phyloP scores from a whole-genome alignment of 2,797 vertebrate species.

The Dermochelys coriacea region DNA sequence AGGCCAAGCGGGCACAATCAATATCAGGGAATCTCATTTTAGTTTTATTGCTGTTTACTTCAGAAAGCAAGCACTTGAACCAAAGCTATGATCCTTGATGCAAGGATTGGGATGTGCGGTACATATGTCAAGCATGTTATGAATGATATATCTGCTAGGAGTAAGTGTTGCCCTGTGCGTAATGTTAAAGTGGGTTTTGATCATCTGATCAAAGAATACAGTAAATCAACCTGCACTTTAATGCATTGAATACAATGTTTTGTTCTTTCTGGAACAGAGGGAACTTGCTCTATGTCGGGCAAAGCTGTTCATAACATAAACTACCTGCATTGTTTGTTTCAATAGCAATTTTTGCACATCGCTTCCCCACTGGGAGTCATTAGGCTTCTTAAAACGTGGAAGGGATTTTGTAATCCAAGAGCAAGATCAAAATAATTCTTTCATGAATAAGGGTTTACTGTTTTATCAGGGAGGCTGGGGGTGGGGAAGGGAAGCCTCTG shows the following conservation, averaged over 20 bases:
- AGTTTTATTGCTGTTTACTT: not conserved
- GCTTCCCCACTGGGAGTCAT: not conserved
- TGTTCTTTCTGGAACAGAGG: not conserved
- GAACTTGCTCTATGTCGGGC: slow-evolving; percentile 38
- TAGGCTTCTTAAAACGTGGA: not conserved
- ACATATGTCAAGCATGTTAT: not conserved
- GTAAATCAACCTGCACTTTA: slow-evolving; percentile 41
- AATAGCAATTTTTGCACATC: slow-evolving; percentile 1
- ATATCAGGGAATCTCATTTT: not conserved
- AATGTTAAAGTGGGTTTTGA: slow-evolving; percentile 34
- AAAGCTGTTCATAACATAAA: not conserved
- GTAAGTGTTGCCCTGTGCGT: not conserved
- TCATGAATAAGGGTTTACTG: not conserved
- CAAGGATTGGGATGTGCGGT: not conserved
- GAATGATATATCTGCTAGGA: slow-evolving; percentile 8
- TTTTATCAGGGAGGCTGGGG: not conserved
- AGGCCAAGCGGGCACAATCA: not conserved
- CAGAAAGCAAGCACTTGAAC: not conserved
- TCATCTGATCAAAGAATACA: slow-evolving; percentile 62
- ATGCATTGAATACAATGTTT: slow-evolving; percentile 4
- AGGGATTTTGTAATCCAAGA: not conserved
- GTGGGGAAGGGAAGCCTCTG: not conserved
- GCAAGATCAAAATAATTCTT: not conserved
- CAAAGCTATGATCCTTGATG: not conserved
- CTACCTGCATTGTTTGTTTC: not conserved